phyloP scores from a whole-genome alignment of 2,113 vertebrate species.

The Cheilinus undulatus region DNA sequence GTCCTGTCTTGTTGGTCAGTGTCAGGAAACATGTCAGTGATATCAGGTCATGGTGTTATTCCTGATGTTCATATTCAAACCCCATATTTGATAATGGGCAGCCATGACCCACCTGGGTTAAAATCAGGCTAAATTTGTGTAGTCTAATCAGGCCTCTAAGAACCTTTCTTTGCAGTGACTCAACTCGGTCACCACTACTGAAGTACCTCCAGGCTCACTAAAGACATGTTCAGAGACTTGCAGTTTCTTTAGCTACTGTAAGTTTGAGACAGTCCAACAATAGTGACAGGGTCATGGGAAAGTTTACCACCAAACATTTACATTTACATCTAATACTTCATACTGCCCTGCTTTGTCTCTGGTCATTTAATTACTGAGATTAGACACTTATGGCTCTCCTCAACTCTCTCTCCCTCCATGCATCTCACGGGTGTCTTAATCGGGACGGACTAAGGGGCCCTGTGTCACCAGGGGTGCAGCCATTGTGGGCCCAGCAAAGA shows the following conservation, averaged over 20 bases:
- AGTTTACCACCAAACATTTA: slow-evolving; percentile 57
- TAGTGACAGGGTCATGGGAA: slow-evolving; percentile 66
- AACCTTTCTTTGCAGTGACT: background rate
- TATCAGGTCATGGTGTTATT: too few species aligned
- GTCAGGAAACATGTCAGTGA: too few species aligned
- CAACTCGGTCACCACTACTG: background rate
- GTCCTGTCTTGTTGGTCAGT: too few species aligned
- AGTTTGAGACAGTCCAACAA: slow-evolving; percentile 28
- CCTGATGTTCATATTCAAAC: too few species aligned
- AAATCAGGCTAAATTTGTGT: too few species aligned
- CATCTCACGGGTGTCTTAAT: slow-evolving; percentile 53
- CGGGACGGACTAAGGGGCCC: slow-evolving; percentile 45
- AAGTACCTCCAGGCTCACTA: slow-evolving; percentile 3
- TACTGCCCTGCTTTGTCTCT: slow-evolving; percentile 40
- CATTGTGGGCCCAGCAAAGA: slow-evolving; percentile 64
- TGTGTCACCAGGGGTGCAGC: slow-evolving; percentile 35
- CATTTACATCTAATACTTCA: slow-evolving; percentile 56
- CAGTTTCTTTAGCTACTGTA: slow-evolving; percentile 15
- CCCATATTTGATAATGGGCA: too few species aligned
- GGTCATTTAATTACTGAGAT: slow-evolving; percentile 66
- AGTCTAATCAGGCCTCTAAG: too few species aligned
- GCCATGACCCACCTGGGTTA: too few species aligned
- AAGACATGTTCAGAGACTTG: slow-evolving; percentile 12
- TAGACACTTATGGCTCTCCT: slow-evolving; percentile 49
- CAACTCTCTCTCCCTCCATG: slow-evolving; percentile 5